Base-by-base conservation (phyloP, 2,888 invertebrate genomes). In the Liposcelis brunnea region DNA sequence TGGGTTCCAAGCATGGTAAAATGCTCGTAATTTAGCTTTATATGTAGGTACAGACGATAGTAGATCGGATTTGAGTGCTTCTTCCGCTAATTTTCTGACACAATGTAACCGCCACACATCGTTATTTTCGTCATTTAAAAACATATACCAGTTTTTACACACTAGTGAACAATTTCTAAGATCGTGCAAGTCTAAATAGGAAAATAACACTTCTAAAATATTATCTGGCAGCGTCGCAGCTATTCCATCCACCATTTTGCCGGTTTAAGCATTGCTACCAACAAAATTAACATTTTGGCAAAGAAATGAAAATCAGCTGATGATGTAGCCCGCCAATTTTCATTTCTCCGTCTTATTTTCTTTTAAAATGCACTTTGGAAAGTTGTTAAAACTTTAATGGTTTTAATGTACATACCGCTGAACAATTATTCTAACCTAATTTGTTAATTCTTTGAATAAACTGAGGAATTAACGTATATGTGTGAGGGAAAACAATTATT, bases 1-100 rank as follows among this genome's bases (percentile, higher is more conserved):
- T 8, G 93, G 87, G 65, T 91, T 97, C 97, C 97, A 98, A 1
- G 95, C 85, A 65, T 93, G 87, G 60, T 80, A 81, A 64, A 81
- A 91, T 11, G 97, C 94, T 56, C 89, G 73, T 51, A 97, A 69
- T 69, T 95, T 95, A 18, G 89, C 80, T 70, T 91, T 95, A 61
- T 84, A 91, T 4, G 90, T 86, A 47, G 82, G 77, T 53, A 90
- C 79, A 52, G 86, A 84, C 38, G 83, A 77, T 45, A 97, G 69
- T 56, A 97, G 70, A 64, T 93, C 91, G 6, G 91, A 90, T 66
- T 89, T 90, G 51, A 94, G 68, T 4, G 80, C 79, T 57, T 79
- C 90, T 62, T 86, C 85, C 1, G 91, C 80, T 53, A 98, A 67
- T 65, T 80, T 83, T 58, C 81, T 74, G 51, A 83, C 70, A 65